Conservation (phyloP, 2,113 vertebrate genomes). For the Spea multiplicata region DNA sequence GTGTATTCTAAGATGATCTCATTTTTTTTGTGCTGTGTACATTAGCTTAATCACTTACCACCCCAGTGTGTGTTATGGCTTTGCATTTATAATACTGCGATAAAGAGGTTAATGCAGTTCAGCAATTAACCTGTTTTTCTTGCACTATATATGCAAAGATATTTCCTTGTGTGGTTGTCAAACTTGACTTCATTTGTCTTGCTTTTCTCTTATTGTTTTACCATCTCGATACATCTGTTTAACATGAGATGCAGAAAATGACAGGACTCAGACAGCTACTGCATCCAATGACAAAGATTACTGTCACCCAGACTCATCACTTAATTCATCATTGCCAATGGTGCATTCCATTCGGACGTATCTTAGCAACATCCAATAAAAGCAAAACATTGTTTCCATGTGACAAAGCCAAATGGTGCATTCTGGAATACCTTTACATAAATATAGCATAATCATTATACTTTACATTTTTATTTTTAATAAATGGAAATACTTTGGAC, state of each 20-base stretch:
- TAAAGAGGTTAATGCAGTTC: conserved; percentile 14
- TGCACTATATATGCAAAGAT: conserved; percentile 42
- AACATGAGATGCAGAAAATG: conserved; percentile 95
- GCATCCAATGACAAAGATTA: conserved; percentile 93
- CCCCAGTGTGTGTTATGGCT: no score
- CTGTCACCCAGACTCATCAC: conserved; percentile 82
- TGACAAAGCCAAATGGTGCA: conserved; percentile 74
- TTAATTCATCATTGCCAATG: conserved; percentile 96
- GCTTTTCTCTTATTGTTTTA: conserved; percentile 69
- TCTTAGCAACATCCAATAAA: conserved; percentile 95
- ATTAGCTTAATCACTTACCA: neutral
- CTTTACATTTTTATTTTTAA: conserved; percentile 85
- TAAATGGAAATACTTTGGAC: conserved; percentile 73
- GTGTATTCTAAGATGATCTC: neutral
- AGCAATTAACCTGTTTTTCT: conserved; percentile 26
- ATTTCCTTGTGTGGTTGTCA: conserved; percentile 44
- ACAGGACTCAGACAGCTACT: conserved; percentile 94
- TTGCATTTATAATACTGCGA: neutral
- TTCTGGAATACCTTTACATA: conserved; percentile 80
- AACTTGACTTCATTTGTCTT: conserved; percentile 59
- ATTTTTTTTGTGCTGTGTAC: conserved; percentile 7
- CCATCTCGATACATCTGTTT: conserved; percentile 91
- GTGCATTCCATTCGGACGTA: conserved; percentile 87
- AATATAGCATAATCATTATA: conserved; percentile 76
- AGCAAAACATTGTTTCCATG: conserved; percentile 71